A percentile compares a stretch with the other conserved stretches of the same genome.
These are phyloP conservation scores for Nycticryphes semicollaris DNA, from an alignment of 2,113 vertebrate species.

Conservation along the genomic window DNA sequence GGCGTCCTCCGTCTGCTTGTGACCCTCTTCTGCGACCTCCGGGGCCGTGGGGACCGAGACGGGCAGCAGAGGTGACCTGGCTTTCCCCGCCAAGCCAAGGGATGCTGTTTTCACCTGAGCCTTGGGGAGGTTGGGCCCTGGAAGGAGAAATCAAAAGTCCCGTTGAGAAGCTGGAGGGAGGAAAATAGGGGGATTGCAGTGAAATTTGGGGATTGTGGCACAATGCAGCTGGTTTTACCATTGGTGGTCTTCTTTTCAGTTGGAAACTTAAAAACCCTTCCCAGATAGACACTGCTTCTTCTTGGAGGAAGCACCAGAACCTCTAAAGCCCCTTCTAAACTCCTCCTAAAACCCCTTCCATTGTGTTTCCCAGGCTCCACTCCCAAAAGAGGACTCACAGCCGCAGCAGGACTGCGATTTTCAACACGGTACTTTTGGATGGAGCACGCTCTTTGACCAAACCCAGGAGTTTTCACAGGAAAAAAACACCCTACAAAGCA, in stretches of 20 bases:
- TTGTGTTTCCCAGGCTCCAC: not conserved
- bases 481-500: not conserved
- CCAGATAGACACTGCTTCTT: not conserved
- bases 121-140: conserved; percentile 87
- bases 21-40: conserved; percentile 85
- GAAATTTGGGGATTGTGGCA: not conserved
- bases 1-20: conserved; percentile 83
- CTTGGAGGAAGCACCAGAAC: not conserved
- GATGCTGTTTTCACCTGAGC: conserved; percentile 93
- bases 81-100: conserved; percentile 89
- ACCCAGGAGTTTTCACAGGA: fast-evolving
- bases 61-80: conserved; percentile 90
- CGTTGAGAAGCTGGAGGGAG: not conserved
- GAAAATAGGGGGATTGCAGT: not conserved
- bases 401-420: not conserved
- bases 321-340: not conserved
- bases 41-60: conserved; percentile 94
- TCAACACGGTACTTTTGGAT: fast-evolving
- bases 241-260: not conserved
- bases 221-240: not conserved
- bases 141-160: not conserved
- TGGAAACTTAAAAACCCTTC: not conserved
- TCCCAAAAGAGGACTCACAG: not conserved
- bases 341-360: not conserved
- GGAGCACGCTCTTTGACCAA: not conserved